Conservation (phyloP, 2,113 vertebrate species). For the Rhinoderma darwinii region DNA sequence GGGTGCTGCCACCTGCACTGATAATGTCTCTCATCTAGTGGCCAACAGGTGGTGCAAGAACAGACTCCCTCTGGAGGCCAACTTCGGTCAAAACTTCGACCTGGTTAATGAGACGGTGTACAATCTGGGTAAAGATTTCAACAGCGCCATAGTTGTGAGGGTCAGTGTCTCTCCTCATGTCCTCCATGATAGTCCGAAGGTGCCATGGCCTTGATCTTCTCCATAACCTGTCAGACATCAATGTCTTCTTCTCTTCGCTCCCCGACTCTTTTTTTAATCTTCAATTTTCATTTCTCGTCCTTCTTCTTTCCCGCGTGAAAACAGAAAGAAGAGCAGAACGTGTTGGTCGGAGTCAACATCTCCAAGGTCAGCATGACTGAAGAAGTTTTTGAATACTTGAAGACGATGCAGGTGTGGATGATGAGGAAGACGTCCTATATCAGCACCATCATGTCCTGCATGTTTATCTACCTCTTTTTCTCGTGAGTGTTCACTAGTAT, state of each 20-base stretch:
- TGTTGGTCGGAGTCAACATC: slow-evolving; percentile 62
- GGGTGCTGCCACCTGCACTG: background rate
- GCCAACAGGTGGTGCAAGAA: slow-evolving; percentile 78
- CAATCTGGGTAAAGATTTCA: slow-evolving; percentile 77
- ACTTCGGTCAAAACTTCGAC: slow-evolving; percentile 86
- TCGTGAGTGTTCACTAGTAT: slow-evolving; percentile 66
- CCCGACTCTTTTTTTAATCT: too few species aligned
- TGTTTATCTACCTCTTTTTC: slow-evolving; percentile 75
- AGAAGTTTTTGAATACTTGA: slow-evolving; percentile 66
- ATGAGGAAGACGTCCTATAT: slow-evolving; percentile 64
- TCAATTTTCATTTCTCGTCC: background rate
- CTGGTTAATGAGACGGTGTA: slow-evolving; percentile 75
- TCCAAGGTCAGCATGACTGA: slow-evolving; percentile 64
- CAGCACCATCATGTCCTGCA: slow-evolving; percentile 71
- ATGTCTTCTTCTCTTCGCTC: background rate
- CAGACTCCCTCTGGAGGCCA: slow-evolving; percentile 85
- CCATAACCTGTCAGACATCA: background rate
- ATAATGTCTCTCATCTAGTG: slow-evolving; percentile 67
- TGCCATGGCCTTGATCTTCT: background rate
- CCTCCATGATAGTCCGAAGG: background rate
- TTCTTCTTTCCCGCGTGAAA: background rate
- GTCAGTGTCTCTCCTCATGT: slow-evolving; percentile 64
- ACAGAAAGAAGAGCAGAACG: slow-evolving; percentile 68
- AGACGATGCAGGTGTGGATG: slow-evolving; percentile 61
- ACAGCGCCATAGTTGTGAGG: slow-evolving; percentile 66